These are phyloP conservation scores for Semotilus atromaculatus DNA, from an alignment of 2,797 vertebrate genomes.

Conservation along the genomic window DNA sequence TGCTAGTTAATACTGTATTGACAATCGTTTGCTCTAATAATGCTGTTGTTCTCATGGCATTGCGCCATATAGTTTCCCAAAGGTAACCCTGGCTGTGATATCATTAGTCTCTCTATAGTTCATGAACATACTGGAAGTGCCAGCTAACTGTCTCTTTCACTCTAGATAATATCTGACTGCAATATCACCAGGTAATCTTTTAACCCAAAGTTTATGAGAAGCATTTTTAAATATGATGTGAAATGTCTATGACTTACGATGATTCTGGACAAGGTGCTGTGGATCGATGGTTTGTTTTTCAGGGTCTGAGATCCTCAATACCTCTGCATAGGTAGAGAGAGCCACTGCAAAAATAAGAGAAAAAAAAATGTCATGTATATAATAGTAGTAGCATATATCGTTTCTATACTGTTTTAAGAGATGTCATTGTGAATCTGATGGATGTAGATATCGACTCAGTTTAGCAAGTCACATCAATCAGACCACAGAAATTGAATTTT, in stretches of 20 bases:
- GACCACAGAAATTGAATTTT: constrained; percentile 31
- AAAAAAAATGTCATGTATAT: background rate
- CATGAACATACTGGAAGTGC: background rate
- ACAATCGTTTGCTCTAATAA: background rate
- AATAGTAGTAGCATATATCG: background rate
- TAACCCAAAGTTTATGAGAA: background rate
- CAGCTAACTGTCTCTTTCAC: background rate
- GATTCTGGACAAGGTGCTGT: constrained; percentile 60
- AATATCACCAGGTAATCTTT: background rate
- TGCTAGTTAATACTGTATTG: background rate
- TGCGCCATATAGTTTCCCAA: too few species aligned
- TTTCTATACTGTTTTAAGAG: background rate
- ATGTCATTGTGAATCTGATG: constrained; percentile 35
- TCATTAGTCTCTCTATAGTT: background rate
- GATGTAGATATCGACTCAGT: constrained; percentile 34
- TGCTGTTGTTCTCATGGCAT: background rate
- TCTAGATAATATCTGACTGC: background rate
- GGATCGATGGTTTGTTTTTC: constrained; percentile 56
- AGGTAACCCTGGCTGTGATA: background rate
- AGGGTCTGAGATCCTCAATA: constrained; percentile 59
- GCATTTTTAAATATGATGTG: background rate
- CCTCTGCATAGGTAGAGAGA: constrained; percentile 43
- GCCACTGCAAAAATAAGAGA: constrained; percentile 36
- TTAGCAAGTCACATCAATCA: constrained; percentile 47
- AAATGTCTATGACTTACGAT: constrained; percentile 70